These are phyloP conservation scores for Ceratina calcarata DNA, from an alignment of 1,140 invertebrate genomes.

Conservation along the genomic window DNA sequence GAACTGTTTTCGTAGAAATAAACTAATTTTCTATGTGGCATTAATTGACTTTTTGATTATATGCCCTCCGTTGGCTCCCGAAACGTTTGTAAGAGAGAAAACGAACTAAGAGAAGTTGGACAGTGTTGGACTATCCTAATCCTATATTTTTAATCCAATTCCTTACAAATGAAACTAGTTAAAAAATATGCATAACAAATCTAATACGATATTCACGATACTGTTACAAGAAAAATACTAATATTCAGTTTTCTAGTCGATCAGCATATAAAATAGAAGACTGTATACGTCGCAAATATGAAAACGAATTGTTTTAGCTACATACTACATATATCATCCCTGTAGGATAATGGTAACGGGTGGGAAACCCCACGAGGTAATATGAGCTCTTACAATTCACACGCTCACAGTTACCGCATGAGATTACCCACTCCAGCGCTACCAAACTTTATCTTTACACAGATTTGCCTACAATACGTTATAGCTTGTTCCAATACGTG, in stretches of 20 bases:
- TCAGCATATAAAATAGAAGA: slow-evolving; percentile 1
- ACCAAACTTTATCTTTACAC: slow-evolving; percentile 66
- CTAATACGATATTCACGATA: neutral
- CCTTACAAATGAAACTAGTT: slow-evolving; percentile 11
- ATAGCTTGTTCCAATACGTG: neutral
- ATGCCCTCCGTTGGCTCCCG: no score
- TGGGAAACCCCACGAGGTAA: slow-evolving; percentile 88
- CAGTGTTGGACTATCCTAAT: no score
- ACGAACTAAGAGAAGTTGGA: no score
- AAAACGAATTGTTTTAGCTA: slow-evolving; percentile 14
- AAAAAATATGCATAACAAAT: no score
- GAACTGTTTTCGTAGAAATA: no score
- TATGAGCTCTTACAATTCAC: slow-evolving; percentile 83
- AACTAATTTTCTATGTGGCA: no score
- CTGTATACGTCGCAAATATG: neutral
- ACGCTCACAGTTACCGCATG: slow-evolving; percentile 95
- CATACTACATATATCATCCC: slow-evolving; percentile 37
- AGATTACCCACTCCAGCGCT: slow-evolving; percentile 86
- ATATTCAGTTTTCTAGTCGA: neutral
- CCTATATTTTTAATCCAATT: neutral
- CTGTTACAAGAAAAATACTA: neutral
- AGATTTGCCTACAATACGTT: neutral
- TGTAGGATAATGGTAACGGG: slow-evolving; percentile 78
- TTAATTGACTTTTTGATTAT: no score
- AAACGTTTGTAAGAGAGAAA: no score